Evolutionary conservation across 2,888 invertebrate species (phyloP).

Genomic region (Stenurella melanura): DNA sequence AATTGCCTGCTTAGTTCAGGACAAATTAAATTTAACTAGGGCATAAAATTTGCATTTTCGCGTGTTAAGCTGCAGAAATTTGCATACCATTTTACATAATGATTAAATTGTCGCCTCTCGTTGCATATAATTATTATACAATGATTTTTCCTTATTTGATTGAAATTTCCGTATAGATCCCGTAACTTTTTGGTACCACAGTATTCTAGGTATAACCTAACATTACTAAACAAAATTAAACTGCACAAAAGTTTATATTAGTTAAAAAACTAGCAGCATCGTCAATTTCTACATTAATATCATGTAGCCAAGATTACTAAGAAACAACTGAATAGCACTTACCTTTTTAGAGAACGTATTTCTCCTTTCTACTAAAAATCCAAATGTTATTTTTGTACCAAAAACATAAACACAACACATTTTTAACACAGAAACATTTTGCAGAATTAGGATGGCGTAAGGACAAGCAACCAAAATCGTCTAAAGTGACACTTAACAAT

Average conservation of each 20-base stretch:
- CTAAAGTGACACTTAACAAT: slow-evolving; percentile 49
- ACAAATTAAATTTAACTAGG: slow-evolving; percentile 43
- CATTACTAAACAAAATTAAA: slow-evolving; percentile 42
- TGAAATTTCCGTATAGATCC: not conserved
- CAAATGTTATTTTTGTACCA: slow-evolving; percentile 64
- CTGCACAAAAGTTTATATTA: slow-evolving; percentile 19
- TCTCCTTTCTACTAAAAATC: slow-evolving; percentile 59
- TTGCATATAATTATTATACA: slow-evolving; percentile 32
- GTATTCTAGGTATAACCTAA: slow-evolving; percentile 45
- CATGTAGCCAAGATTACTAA: not conserved
- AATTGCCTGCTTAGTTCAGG: slow-evolving; percentile 35
- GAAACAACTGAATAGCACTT: slow-evolving; percentile 43
- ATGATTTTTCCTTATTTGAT: slow-evolving; percentile 9
- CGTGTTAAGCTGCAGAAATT: slow-evolving; percentile 44
- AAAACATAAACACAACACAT: slow-evolving; percentile 69
- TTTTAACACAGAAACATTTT: slow-evolving; percentile 66
- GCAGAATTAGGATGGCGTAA: slow-evolving; percentile 52
- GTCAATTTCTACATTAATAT: slow-evolving; percentile 5
- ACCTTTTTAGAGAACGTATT: slow-evolving; percentile 56
- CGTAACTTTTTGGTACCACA: slow-evolving; percentile 41
- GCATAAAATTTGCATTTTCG: slow-evolving; percentile 45
- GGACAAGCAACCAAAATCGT: slow-evolving; percentile 46
- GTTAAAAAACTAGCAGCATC: slow-evolving; percentile 10
- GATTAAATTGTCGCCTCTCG: slow-evolving; percentile 43
- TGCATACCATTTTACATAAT: slow-evolving; percentile 47